A percentile compares a stretch with the other conserved stretches of the same genome.
Evolutionary conservation across 2,113 vertebrate species (phyloP).

Genomic region (Proteles cristata): DNA sequence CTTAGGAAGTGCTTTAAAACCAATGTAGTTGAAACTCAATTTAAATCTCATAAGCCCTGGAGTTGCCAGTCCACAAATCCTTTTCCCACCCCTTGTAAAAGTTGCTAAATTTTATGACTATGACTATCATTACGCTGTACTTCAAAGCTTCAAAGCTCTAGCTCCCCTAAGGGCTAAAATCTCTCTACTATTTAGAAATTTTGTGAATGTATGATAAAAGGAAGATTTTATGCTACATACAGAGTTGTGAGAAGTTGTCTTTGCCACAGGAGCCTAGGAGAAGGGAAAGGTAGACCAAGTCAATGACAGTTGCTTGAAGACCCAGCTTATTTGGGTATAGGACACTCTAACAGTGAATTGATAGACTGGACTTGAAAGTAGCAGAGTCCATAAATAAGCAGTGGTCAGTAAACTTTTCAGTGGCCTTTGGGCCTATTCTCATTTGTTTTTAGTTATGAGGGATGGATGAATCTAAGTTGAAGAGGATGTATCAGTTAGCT

Average conservation of each 20-base stretch:
- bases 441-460: conserved; percentile 5
- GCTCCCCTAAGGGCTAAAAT: conserved; percentile 7
- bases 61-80: background rate
- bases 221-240: background rate
- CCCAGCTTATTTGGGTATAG: background rate
- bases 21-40: background rate
- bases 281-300: background rate
- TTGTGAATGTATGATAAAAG: background rate
- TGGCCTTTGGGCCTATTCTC: background rate
- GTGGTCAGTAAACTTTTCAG: background rate
- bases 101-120: background rate
- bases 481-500: conserved; percentile 31
- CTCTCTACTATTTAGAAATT: background rate
- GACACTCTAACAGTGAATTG: background rate
- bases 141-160: conserved; percentile 15
- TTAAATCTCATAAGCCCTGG: background rate
- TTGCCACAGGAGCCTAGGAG: background rate
- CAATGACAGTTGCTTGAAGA: background rate
- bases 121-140: background rate
- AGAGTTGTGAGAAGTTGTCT: background rate
- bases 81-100: conserved; percentile 29
- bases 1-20: conserved; percentile 36
- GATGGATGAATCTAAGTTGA: background rate
- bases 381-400: background rate
- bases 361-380: background rate